Evolutionary conservation across 2,113 vertebrate genomes (phyloP), one percentile per base, ranked within the genome.

Genomic region (Platycercus adscitus): DNA sequence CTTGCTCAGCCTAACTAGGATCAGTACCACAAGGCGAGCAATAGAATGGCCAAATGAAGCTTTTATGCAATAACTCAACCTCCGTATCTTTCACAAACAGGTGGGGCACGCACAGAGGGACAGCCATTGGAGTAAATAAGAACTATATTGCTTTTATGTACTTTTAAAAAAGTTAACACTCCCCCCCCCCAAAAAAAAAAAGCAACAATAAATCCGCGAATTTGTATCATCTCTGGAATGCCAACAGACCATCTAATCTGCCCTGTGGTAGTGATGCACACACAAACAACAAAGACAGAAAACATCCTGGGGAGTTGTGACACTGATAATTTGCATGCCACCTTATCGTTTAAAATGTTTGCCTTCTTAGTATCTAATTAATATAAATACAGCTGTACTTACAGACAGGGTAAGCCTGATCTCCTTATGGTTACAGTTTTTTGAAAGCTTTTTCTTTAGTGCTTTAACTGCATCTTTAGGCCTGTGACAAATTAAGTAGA

Each of bases 361-460:
- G 88, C 72, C 80, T 91, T 60, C 91, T 64, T 65, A 71, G 63
- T 49, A 53, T 91, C 73, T 95, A 87, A 89, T 95, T 96, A 91
- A 87, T 82, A 86, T 85, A 81, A 95, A 64, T 13, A 84, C 20
- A 88, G 72, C 88, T 91, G 52, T 98, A 98, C 98, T 98, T 96
- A 98, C 98, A 77, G 98, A 98, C 89, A 98, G 96, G 39, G 97
- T 97, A 72, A 98, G 97, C 66, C 97, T 97, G 75, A 98, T 98
- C 96, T 98, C 98, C 91, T 98, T 98, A 87, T 98, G 98, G 95
- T 98, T 98, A 91, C 98, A 98, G 93, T 98, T 98, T 98, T 98
- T 98, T 52, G 97, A 96, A 80, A 98, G 97, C 43, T 97, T 98
- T 96, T 98, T 98, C 94, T 98, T 98, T 56, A 98, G 89, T 10